These are phyloP conservation scores for Chloropsis cyanopogon DNA, from an alignment of 2,113 vertebrate genomes.

Conservation along the genomic window DNA sequence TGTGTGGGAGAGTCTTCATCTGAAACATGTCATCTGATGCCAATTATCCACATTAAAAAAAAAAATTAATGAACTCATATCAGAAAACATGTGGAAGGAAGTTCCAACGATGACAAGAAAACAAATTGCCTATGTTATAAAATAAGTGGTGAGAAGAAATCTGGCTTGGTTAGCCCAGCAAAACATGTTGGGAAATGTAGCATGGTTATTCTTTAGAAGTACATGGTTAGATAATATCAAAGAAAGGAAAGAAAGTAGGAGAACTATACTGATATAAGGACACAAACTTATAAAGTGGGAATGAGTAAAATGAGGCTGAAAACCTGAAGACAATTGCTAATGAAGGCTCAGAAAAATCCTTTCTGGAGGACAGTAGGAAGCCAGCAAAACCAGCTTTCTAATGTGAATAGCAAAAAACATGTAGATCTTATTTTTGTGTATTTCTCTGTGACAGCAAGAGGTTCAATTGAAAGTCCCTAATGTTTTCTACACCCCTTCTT, in stretches of 20 bases:
- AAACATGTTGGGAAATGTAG: background rate
- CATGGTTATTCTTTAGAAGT: background rate
- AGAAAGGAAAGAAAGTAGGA: background rate
- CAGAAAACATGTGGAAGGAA: background rate
- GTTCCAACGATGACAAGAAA: background rate
- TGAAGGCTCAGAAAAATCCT: background rate
- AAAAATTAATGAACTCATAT: background rate
- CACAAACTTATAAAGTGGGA: background rate
- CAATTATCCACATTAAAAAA: background rate
- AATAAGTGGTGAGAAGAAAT: background rate
- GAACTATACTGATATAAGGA: background rate
- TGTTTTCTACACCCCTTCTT: rapidly evolving
- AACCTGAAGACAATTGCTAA: background rate
- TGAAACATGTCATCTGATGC: background rate
- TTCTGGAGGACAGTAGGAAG: background rate
- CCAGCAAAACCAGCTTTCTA: background rate
- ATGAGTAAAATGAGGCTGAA: background rate
- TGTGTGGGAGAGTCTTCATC: background rate
- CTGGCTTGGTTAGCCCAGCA: background rate
- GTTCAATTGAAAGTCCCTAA: background rate
- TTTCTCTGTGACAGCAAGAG: background rate
- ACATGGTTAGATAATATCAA: background rate
- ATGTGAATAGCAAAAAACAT: background rate
- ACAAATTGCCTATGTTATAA: background rate
- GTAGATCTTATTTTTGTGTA: background rate